phyloP scores from a whole-genome alignment of 2,113 vertebrate species.

The Synchiropus splendidus region DNA sequence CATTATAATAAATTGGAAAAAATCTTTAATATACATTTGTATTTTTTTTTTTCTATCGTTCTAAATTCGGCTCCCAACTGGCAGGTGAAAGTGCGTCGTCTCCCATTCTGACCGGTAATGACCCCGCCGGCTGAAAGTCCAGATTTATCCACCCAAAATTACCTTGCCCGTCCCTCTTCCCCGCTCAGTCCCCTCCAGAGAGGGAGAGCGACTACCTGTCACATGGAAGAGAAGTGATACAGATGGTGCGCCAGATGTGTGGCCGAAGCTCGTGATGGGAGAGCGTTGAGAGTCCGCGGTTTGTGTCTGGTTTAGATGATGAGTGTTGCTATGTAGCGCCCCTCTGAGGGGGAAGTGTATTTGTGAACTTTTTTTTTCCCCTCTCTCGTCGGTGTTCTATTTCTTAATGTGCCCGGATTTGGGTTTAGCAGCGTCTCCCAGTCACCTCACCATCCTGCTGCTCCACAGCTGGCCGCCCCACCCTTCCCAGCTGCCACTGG shows the following conservation, averaged over 20 bases:
- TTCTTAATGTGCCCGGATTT: slow-evolving; percentile 20
- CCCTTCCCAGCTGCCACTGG: slow-evolving; percentile 72
- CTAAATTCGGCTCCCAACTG: no score
- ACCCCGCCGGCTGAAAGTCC: slow-evolving; percentile 48
- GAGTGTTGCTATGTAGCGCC: slow-evolving; percentile 10
- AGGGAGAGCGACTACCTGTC: slow-evolving; percentile 63
- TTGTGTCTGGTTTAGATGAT: slow-evolving; percentile 16
- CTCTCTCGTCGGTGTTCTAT: background rate
- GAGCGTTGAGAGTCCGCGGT: slow-evolving; percentile 28
- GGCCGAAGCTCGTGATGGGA: slow-evolving; percentile 53
- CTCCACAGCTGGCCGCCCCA: slow-evolving; percentile 71
- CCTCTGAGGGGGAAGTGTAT: slow-evolving; percentile 7
- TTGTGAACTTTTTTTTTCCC: slow-evolving; percentile 13
- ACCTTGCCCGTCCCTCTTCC: slow-evolving; percentile 40
- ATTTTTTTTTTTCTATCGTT: slow-evolving; percentile 12
- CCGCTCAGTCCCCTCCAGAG: slow-evolving; percentile 48
- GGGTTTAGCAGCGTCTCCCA: slow-evolving; percentile 53
- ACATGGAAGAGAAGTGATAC: slow-evolving; percentile 55
- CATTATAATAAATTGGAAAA: slow-evolving; percentile 68
- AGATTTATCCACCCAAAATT: slow-evolving; percentile 66
- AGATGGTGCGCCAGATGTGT: slow-evolving; percentile 72
- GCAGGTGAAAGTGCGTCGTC: no score
- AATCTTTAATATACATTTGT: slow-evolving; percentile 51
- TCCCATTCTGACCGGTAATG: slow-evolving; percentile 28
- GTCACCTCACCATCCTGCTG: slow-evolving; percentile 64